Conservation (phyloP, 2,113 vertebrate genomes). For the Misgurnus anguillicaudatus region DNA sequence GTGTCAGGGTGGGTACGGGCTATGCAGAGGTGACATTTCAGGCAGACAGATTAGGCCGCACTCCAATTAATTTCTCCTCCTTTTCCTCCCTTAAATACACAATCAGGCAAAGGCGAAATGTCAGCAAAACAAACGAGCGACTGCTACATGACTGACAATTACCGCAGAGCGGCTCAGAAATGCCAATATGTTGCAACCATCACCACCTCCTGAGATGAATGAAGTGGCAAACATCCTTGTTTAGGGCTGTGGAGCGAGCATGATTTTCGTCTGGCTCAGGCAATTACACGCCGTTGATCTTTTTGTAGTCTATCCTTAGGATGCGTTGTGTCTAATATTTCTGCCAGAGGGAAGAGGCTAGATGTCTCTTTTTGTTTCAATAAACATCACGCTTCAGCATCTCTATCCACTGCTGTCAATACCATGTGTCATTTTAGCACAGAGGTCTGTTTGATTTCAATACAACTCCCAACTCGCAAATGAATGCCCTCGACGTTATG, state of each 20-base stretch:
- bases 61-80: slow-evolving; percentile 78
- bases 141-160: slow-evolving; percentile 73
- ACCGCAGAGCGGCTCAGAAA: slow-evolving; percentile 73
- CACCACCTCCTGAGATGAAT: slow-evolving; percentile 66
- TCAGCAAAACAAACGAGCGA: slow-evolving; percentile 76
- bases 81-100: slow-evolving; percentile 75
- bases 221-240: slow-evolving; percentile 55
- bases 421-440: not conserved
- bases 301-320: not conserved
- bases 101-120: slow-evolving; percentile 81
- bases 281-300: slow-evolving; percentile 23
- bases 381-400: not conserved
- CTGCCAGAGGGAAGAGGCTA: slow-evolving; percentile 1
- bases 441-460: not conserved
- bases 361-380: not conserved
- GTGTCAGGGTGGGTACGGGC: slow-evolving; percentile 62
- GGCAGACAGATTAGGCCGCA: slow-evolving; percentile 74
- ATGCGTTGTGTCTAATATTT: not conserved
- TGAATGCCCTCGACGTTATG: too few species aligned
- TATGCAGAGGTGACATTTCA: slow-evolving; percentile 77
- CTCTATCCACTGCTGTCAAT: slow-evolving; percentile 1
- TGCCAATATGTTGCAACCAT: slow-evolving; percentile 75
- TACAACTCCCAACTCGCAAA: too few species aligned
- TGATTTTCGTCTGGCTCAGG: not conserved
- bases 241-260: not conserved